These are phyloP conservation scores for Kobus ellipsiprymnus DNA, from an alignment of 2,113 vertebrate species.

Conservation along the genomic window DNA sequence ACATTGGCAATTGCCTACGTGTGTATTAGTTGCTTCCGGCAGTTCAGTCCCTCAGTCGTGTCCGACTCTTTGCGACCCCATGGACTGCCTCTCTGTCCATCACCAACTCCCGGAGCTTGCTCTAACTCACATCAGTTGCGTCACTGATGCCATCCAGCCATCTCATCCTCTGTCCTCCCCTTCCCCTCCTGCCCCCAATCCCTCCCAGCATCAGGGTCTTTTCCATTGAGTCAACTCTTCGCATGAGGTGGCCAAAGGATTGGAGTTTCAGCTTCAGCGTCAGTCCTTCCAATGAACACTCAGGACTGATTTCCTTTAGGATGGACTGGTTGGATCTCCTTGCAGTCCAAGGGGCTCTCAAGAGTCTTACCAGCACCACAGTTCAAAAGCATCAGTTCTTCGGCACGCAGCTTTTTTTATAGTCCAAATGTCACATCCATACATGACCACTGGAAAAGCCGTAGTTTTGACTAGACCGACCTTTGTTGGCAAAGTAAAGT, in stretches of 20 bases:
- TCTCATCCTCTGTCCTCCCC: background rate
- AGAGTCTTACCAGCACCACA: too few relatives aligned
- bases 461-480: background rate
- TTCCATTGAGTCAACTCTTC: fast-evolving
- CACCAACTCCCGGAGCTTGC: background rate
- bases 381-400: background rate
- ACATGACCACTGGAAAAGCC: background rate
- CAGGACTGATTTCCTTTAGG: too few relatives aligned
- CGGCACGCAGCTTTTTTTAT: fast-evolving
- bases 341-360: too few relatives aligned
- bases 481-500: background rate
- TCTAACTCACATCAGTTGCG: fast-evolving
- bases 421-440: background rate
- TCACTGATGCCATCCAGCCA: fast-evolving
- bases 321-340: too few relatives aligned
- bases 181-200: background rate
- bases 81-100: background rate
- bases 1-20: too few relatives aligned
- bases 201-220: background rate
- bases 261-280: too few relatives aligned
- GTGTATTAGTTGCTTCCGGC: too few relatives aligned
- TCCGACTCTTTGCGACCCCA: background rate
- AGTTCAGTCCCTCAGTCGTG: background rate
- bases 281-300: too few relatives aligned
- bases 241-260: background rate